Evolutionary conservation across 1,140 invertebrate species (phyloP).

Genomic region (Leptestheria dahalacensis): DNA sequence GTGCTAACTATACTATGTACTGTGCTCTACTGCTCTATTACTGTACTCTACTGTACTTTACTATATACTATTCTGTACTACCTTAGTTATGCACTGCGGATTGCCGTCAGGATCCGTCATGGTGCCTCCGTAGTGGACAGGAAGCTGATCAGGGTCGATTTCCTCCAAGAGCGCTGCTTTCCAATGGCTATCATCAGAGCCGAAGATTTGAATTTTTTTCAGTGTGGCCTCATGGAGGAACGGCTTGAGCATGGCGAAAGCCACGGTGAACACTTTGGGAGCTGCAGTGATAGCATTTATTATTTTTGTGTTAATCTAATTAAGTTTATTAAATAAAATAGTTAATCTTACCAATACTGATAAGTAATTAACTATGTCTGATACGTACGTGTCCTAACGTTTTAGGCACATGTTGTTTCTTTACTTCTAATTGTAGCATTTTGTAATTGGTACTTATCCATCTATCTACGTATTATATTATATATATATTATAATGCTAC

Average conservation of each 20-base stretch:
- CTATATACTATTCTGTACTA: too few relatives aligned
- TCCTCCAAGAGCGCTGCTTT: constrained; percentile 46
- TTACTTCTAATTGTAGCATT: too few relatives aligned
- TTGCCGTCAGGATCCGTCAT: constrained; percentile 28
- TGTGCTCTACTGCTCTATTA: too few relatives aligned
- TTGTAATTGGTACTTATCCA: too few relatives aligned
- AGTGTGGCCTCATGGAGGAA: constrained; percentile 78
- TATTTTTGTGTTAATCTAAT: not conserved
- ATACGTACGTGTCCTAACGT: too few relatives aligned
- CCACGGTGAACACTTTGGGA: constrained; percentile 62
- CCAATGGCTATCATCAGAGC: constrained; percentile 58
- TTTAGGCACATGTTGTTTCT: too few relatives aligned
- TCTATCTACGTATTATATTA: too few relatives aligned
- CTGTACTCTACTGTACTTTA: too few relatives aligned
- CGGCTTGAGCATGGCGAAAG: constrained; percentile 69
- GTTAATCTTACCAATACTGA: too few relatives aligned
- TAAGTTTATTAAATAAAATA: not conserved
- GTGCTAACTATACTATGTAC: too few relatives aligned
- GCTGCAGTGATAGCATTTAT: constrained; percentile 31
- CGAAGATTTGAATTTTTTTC: constrained; percentile 74
- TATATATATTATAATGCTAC: too few relatives aligned
- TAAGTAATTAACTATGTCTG: too few relatives aligned
- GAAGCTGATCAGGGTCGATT: constrained; percentile 48
- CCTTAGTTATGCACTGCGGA: constrained; percentile 13
- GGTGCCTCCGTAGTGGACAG: constrained; percentile 30